Base-by-base conservation (phyloP, 2,797 vertebrate genomes). In the Petrocephalus sullivani region DNA sequence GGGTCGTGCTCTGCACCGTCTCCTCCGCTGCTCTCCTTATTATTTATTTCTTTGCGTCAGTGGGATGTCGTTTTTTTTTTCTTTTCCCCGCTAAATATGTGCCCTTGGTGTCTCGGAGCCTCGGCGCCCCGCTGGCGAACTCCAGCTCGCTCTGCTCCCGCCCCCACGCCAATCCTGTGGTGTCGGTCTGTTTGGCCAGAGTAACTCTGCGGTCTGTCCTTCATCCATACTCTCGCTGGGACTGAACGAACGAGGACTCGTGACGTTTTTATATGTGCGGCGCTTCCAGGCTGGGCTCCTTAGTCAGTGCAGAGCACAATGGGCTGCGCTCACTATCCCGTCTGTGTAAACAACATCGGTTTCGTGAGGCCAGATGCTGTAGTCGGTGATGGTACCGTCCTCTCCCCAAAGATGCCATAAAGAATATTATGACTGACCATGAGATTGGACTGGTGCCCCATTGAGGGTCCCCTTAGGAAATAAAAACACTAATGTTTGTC, bases 401-500 rank as follows among this genome's bases (percentile, higher is more conserved):
- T 23, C 78, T 83, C 78, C 41, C 78, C 46, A 12, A 83, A 46
- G 78, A 53, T 83, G 78, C 49, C 4, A 53, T 83, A 53, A 83
- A 46, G 78, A 21, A 53, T 53, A 83, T 83, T 83, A 83, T 53
- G 49, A 23, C 49, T 83, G 78, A 83, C 78, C 78, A 3, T 83
- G 78, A 83, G 14, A 37, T 57, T 57, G 54, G 4, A 28, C n/a
- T 57, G 53, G 54, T 23, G 51, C 84, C 84, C 28, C 53, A 37
- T 57, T 57, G 23, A 57, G 84, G 84, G 54, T 28, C 33, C 53
- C 58, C 84, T 23, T 28, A 85, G 53, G 84, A 58, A 85, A 85
- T 85, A 85, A 85, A 57, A 85, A 16, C 84, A 85, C 84, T 58
- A 85, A 85, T 57, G 28, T 87, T 87, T 87, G 57, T 1, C 33